phyloP scores from a whole-genome alignment of 2,113 vertebrate genomes.

The Periophthalmus modestus region DNA sequence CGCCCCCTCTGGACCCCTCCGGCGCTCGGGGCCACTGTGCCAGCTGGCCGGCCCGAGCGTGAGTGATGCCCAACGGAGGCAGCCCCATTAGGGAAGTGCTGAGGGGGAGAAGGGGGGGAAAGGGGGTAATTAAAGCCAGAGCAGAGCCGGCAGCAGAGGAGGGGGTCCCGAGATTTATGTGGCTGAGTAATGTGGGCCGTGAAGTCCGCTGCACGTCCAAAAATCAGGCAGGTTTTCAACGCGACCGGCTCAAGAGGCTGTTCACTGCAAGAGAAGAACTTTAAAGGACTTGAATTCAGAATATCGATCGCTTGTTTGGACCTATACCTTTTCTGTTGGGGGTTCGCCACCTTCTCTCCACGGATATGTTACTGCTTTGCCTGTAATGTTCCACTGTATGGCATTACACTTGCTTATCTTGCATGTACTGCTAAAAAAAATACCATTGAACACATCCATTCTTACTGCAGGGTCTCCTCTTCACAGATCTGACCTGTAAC shows the following conservation, averaged over 20 bases:
- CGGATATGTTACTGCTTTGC: too few species aligned
- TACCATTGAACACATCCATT: too few species aligned
- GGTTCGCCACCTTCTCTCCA: too few species aligned
- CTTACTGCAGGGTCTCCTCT: too few species aligned
- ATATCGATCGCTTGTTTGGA: conserved; percentile 31
- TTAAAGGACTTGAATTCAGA: neutral
- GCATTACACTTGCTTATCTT: too few species aligned
- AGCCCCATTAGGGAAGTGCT: conserved; percentile 75
- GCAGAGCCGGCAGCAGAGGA: conserved; percentile 66
- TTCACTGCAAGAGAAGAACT: conserved; percentile 15
- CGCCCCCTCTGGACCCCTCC: conserved; percentile 19
- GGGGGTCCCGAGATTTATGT: conserved; percentile 74
- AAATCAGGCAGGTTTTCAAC: conserved; percentile 61
- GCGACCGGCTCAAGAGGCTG: conserved; percentile 68
- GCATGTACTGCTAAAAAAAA: too few species aligned
- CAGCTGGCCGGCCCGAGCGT: conserved; percentile 67
- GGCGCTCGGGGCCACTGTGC: conserved; percentile 64
- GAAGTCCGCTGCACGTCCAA: conserved; percentile 65
- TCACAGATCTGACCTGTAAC: too few species aligned
- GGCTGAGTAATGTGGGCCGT: conserved; percentile 74
- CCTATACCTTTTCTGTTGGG: neutral
- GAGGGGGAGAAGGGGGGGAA: conserved; percentile 53
- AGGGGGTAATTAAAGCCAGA: conserved; percentile 77
- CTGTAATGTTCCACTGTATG: too few species aligned
- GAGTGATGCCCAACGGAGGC: conserved; percentile 70